Conservation (phyloP, 1,140 invertebrate genomes). For the Drosophila repletoides region DNA sequence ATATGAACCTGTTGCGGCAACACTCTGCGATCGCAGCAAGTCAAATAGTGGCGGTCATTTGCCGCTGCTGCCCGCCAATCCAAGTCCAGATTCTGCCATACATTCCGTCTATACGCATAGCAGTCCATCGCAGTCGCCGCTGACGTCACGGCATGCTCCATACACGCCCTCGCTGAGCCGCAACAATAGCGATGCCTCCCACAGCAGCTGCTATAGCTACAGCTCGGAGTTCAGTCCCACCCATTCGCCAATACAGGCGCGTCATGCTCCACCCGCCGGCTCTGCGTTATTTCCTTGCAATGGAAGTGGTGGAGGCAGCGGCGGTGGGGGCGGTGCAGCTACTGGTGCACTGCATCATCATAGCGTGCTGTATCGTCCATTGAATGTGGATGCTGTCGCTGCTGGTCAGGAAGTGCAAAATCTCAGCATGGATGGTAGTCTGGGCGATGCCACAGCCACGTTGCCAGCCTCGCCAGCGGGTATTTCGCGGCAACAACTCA, state of each 20-base stretch:
- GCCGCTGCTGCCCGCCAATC: slow-evolving; percentile 85
- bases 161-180: slow-evolving; percentile 92
- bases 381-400: slow-evolving; percentile 57
- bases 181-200: slow-evolving; percentile 95
- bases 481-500: slow-evolving; percentile 92
- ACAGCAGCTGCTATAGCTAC: slow-evolving; percentile 91
- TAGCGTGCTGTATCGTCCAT: slow-evolving; percentile 82
- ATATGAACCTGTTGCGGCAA: slow-evolving; percentile 78
- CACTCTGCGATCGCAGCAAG: slow-evolving; percentile 68
- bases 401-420: slow-evolving; percentile 66
- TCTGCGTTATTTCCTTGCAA: slow-evolving; percentile 37
- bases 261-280: slow-evolving; percentile 62
- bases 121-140: slow-evolving; percentile 92
- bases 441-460: slow-evolving; percentile 24
- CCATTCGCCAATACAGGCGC: slow-evolving; percentile 92
- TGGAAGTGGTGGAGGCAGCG: neutral
- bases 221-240: slow-evolving; percentile 90
- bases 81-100: slow-evolving; percentile 92
- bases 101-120: slow-evolving; percentile 91
- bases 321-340: slow-evolving; percentile 82
- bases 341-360: slow-evolving; percentile 83
- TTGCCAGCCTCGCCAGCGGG: slow-evolving; percentile 84
- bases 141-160: slow-evolving; percentile 90
- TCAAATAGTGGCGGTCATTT: slow-evolving; percentile 73
- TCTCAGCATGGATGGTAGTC: slow-evolving; percentile 61